Evolutionary conservation across 2,888 invertebrate species (phyloP).

Genomic region (Diploptera punctata): DNA sequence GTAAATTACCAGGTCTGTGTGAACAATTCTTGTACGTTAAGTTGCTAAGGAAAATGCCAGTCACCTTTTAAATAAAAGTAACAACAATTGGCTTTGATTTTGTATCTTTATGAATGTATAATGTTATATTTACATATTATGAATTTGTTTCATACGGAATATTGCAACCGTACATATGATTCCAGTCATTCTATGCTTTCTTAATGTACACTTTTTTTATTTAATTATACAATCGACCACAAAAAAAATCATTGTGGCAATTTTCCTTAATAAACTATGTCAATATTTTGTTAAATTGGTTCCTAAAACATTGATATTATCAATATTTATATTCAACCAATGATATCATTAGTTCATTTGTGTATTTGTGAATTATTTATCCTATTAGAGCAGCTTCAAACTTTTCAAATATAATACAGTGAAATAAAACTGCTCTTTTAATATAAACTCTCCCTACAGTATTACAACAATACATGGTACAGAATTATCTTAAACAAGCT

Average conservation of each 20-base stretch:
- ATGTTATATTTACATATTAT: slow-evolving; percentile 35
- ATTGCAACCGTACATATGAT: slow-evolving; percentile 26
- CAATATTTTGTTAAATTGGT: slow-evolving; percentile 4
- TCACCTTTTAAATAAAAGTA: too few relatives aligned
- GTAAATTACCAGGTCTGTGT: too few relatives aligned
- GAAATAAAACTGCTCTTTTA: slow-evolving; percentile 14
- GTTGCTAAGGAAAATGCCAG: too few relatives aligned
- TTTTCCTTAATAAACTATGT: background rate
- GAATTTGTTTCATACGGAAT: slow-evolving; percentile 31
- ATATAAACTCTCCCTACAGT: background rate
- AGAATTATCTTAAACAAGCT: slow-evolving; percentile 9
- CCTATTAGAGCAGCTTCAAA: background rate
- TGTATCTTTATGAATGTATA: slow-evolving; percentile 30
- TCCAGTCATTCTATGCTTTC: slow-evolving; percentile 8
- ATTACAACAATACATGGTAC: slow-evolving; percentile 16
- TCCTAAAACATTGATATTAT: slow-evolving; percentile 2
- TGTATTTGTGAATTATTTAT: background rate
- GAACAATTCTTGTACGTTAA: too few relatives aligned
- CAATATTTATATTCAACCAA: background rate
- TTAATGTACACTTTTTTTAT: background rate
- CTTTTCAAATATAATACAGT: background rate
- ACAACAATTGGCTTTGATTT: slow-evolving; percentile 38
- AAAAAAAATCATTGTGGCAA: background rate
- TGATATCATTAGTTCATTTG: background rate
- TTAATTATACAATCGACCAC: background rate